Evolutionary conservation across 2,113 vertebrate species (phyloP).

Genomic region (Myiagra hebetior): DNA sequence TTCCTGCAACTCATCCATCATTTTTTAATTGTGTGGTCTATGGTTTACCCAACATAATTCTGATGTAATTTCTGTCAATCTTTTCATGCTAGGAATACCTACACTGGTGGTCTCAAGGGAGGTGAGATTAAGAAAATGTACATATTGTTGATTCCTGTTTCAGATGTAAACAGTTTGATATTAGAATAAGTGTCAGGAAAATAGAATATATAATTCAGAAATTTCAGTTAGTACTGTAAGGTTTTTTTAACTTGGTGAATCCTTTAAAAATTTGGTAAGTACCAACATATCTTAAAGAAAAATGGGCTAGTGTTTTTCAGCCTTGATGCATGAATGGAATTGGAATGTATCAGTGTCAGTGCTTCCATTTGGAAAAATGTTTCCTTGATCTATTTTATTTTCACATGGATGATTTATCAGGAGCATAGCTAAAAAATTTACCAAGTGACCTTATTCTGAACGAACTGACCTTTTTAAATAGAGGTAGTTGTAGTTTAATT

Average conservation of each 20-base stretch:
- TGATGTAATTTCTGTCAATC: neutral
- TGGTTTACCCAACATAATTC: slow-evolving; percentile 76
- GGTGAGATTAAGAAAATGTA: neutral
- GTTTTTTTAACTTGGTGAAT: neutral
- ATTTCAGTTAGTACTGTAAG: neutral
- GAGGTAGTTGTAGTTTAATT: neutral
- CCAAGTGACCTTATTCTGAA: neutral
- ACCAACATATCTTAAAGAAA: neutral
- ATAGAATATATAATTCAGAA: neutral
- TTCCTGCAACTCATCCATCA: slow-evolving; percentile 5
- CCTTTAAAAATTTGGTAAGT: neutral
- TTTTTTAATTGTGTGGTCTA: slow-evolving; percentile 77
- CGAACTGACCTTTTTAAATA: neutral
- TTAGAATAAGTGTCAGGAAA: neutral
- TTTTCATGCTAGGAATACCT: neutral
- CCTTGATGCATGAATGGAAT: neutral
- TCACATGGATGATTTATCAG: neutral
- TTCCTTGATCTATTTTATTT: neutral
- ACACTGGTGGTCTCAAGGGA: neutral
- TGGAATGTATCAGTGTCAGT: neutral
- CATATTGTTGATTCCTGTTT: neutral
- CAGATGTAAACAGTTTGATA: neutral
- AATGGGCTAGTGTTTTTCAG: neutral
- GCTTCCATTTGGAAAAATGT: neutral
- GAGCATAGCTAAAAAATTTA: neutral